Evolutionary conservation across 2,888 invertebrate species (phyloP).

Genomic region (Hanleya hanleyi): DNA sequence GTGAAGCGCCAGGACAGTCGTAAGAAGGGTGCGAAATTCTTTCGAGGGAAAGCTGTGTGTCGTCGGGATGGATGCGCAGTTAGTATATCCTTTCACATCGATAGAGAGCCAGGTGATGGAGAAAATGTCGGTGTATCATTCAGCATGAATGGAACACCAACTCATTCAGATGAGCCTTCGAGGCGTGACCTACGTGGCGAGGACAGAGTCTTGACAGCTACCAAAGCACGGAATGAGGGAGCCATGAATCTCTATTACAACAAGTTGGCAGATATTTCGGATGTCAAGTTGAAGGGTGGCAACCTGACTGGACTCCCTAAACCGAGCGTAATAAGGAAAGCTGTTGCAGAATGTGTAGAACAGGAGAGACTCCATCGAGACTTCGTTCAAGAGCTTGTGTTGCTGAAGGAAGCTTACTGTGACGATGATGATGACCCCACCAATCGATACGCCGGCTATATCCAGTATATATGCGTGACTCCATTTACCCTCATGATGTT

Average conservation of each 20-base stretch:
- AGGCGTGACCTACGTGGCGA: not conserved
- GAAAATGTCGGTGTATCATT: not conserved
- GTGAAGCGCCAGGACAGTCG: not conserved
- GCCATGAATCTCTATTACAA: slow-evolving; percentile 9
- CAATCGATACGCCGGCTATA: slow-evolving; percentile 8
- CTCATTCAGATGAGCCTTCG: not conserved
- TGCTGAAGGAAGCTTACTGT: slow-evolving; percentile 6
- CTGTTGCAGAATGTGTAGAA: not conserved
- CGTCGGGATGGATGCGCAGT: not conserved
- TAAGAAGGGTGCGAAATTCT: not conserved
- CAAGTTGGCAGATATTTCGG: not conserved
- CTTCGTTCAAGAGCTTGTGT: not conserved
- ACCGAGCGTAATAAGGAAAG: slow-evolving; percentile 9
- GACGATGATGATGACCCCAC: slow-evolving; percentile 10
- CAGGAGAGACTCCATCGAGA: not conserved
- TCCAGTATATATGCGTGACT: slow-evolving; percentile 2
- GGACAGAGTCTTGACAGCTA: not conserved
- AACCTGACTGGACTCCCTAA: slow-evolving; percentile 6
- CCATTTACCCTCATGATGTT: not conserved
- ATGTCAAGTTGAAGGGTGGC: not conserved
- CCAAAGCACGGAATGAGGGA: not conserved
- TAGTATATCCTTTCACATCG: not conserved
- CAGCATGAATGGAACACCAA: not conserved
- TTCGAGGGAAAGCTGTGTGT: not conserved
- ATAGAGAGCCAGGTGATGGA: not conserved